Evolutionary conservation across 1,140 invertebrate genomes (phyloP), one percentile per base, ranked within the genome.

Genomic region (Thaumatotibia leucotreta): DNA sequence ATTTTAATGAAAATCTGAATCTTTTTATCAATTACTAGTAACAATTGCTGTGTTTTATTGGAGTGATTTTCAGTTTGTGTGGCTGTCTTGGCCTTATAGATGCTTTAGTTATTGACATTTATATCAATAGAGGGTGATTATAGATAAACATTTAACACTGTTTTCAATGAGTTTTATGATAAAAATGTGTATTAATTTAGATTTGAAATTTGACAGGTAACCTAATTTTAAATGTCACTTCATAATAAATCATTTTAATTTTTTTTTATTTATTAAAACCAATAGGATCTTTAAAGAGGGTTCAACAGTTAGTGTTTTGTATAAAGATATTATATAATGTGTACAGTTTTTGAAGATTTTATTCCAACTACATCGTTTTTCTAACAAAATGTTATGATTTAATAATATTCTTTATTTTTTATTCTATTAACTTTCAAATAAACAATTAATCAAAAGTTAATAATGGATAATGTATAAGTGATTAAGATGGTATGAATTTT

Each of bases 141-240:
- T n/a, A 6, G 11, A 3, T 58, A 10, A 6, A 14, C 24, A 58
- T 27, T 58, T 27, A 29, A 0, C 23, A 58, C 23, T 4, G 6
- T 27, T 58, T 29, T 58, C 0, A 29, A 5, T n/a, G 3, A 27
- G 24, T 29, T 58, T 58, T 29, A 58, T 17, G 4, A n/a, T 14
- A n/a, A 20, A 27, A 27, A 11, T 27, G 29, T 31, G 10, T 9
- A 27, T 14, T 58, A 31, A 31, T 58, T 31, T 14, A 27, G 4
- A 58, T 69, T 68, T 11, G 67, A 62, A 67, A 66, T 75, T 76
- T 83, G 79, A 79, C 76, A 83, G 70, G 70, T 83, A 83, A 83
- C 81, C 81, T 81, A 79, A 72, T 64, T 52, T 70, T 45, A 66
- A 68, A 66, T 75, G 73, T 72, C 73, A 75, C 50, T 68, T 67